Base-by-base conservation (phyloP, 1,140 invertebrate species). In the Brachionus calyciflorus region DNA sequence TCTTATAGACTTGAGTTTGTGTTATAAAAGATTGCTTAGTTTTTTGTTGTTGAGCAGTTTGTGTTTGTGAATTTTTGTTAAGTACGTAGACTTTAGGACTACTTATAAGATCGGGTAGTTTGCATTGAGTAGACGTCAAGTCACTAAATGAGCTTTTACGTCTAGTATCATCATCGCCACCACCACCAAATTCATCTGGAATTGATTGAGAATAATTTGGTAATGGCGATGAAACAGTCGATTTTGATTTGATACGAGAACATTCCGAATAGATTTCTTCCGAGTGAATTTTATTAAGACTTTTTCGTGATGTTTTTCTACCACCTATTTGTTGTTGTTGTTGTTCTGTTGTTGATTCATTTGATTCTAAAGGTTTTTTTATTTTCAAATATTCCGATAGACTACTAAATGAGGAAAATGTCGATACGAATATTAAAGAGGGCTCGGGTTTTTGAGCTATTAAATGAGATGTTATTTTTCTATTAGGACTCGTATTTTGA, bases 1-100 rank as follows among this genome's bases (percentile, higher is more conserved):
- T 65, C 44, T 65, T 65, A n/a, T 65, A 65, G 1, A 65, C 40
- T 14, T 44, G 33, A 46, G 60, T 65, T 65, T 65, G 60, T 26
- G 60, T 65, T 9, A 65, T 65, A 46, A 65, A 65, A 12, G 60
- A 65, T 44, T 65, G 40, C 14, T 65, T 65, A 3, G 60, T 28
- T 28, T 60, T 17, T 60, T 63, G 12, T 63, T 28, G 21, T 21
- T 65, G 6, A 26, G 19, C 33, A 37, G 33, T 3, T 37, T 37
- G 33, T 10, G 2, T 65, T 65, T 6, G 44, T 10, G 60, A 41
- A 24, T 65, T 44, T 65, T 44, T 65, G 12, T 65, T 65, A 6
- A 65, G 24, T 9, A 60, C 55, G 37, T 60, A 60, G 2, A 65
- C 21, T 14, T 65, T 65, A n/a, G 60, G 40, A 6, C 12, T 30